Evolutionary conservation across 2,888 invertebrate genomes (phyloP), one percentile per base, ranked within the genome.

Genomic region (Seira ritae): DNA sequence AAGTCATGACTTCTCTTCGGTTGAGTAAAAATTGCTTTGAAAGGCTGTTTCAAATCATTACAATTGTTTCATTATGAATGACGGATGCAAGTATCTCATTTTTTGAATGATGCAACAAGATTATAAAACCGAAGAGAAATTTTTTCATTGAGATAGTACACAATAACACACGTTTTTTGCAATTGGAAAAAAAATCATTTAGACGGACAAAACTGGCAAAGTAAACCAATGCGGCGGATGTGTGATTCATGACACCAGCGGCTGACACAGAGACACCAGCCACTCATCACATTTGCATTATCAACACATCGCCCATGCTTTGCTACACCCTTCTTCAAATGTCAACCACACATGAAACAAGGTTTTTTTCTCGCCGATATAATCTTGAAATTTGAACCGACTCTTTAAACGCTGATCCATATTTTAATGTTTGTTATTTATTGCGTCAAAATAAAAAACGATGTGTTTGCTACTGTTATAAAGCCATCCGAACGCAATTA

Each of bases 201-300:
- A 73, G 73, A 60, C 60, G 60, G 73, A 62, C 31, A 19, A 37
- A 65, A 62, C 62, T 24, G 55, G 24, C 72, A 76, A 77, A 77
- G 77, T 77, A 77, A 77, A 24, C 70, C 71, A 65, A n/a, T 31
- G 24, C 71, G 78, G 71, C 78, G 78, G 78, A 77, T 69, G 70
- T 68, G 62, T 77, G 77, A 77, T 77, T 77, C 77, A 77, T 77
- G 70, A 62, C 60, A 68, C 12, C 46, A 67, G 23, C 71, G 71
- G 71, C 55, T 71, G 71, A 23, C 24, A 60, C 17, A 17, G n/a
- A n/a, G n/a, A n/a, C n/a, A n/a, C n/a, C 37, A 50, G 42, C 60
- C 55, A 71, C 42, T 71, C 20, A 23, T 23, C 55, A 62, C 20
- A 12, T 65, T 50, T 31, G 22, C 42, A 42, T 42, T 42, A 42